Base-by-base conservation (phyloP, 2,797 vertebrate species). In the Poecilia picta region DNA sequence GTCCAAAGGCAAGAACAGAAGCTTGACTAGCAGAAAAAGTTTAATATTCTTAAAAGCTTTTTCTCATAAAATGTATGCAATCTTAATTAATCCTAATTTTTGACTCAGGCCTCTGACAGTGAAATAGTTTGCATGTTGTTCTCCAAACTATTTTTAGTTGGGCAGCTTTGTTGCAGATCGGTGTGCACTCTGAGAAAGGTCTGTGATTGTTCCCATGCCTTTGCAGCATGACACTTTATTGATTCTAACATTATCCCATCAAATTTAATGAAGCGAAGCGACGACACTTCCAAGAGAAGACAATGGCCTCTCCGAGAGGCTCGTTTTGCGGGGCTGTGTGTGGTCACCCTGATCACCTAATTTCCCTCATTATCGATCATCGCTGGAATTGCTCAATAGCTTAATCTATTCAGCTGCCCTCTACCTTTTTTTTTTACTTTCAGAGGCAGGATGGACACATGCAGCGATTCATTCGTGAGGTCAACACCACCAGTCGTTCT, bases 391-490 rank as follows among this genome's bases (percentile, higher is more conserved):
- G 31, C 28, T 47, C 68, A 46, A 16, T 64, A 66, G 2, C 41
- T 84, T 68, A 59, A 57, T 70, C 33, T 31, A 47, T 46, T 70
- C 23, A 43, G 7, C 73, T 12, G 8, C 47, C 72, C 43, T 79
- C 39, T 33, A 5, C 57, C 43, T 1, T 28, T 73, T n/a, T 57
- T 74, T n/a, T 62, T 74, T 33, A 13, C 84, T 74, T 36, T 71
- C 93, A 99, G 98, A 96, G 97, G 87, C 98, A 98, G 84, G 98
- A 99, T 0, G 97, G 97, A 33, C 98, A 98, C 74, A 97, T 97
- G 95, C 98, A 98, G 93, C 95, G 98, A 72, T 98, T 99, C 89
- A 99, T 99, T 93, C 94, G 98, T 16, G 98, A 99, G 91, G 98
- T 99, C 86, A 99, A 99, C 93, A 99, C 98, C 83, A 99, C 98